These are phyloP conservation scores for Rhineura floridana DNA, from an alignment of 2,113 vertebrate species.

Conservation along the genomic window DNA sequence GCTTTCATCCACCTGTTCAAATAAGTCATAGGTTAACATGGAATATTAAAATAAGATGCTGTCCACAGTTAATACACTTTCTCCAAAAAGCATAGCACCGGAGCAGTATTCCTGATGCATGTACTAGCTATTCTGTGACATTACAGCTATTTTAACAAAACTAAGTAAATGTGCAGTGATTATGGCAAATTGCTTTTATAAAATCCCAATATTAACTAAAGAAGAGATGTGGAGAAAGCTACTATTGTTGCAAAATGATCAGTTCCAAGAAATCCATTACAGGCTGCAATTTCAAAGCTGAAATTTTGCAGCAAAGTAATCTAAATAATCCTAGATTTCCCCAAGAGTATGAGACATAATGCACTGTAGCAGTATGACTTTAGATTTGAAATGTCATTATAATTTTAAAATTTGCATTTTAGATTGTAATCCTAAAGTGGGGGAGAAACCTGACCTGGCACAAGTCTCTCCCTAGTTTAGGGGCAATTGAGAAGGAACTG, in stretches of 20 bases:
- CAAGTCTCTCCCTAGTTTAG: too few species aligned
- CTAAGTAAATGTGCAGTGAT: background rate
- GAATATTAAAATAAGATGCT: background rate
- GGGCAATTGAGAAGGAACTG: too few species aligned
- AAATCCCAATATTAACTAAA: background rate
- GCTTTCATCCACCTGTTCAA: conserved; percentile 92
- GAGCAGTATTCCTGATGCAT: background rate
- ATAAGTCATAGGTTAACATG: conserved; percentile 25
- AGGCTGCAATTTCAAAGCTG: background rate
- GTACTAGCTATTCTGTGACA: background rate
- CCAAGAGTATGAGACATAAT: background rate
- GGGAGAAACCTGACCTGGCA: too few species aligned
- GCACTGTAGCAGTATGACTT: background rate
- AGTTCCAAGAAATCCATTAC: too few species aligned
- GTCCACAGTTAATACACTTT: background rate
- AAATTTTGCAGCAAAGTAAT: background rate
- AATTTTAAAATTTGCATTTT: background rate
- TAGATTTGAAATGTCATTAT: background rate
- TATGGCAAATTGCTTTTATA: background rate
- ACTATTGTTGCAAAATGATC: background rate
- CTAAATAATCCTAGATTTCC: background rate
- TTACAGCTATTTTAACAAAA: background rate
- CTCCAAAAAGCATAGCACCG: background rate
- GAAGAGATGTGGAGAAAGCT: background rate
- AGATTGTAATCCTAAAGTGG: too few species aligned